These are phyloP conservation scores for Notodonta dromedarius DNA, from an alignment of 2,888 invertebrate genomes.

Conservation along the genomic window DNA sequence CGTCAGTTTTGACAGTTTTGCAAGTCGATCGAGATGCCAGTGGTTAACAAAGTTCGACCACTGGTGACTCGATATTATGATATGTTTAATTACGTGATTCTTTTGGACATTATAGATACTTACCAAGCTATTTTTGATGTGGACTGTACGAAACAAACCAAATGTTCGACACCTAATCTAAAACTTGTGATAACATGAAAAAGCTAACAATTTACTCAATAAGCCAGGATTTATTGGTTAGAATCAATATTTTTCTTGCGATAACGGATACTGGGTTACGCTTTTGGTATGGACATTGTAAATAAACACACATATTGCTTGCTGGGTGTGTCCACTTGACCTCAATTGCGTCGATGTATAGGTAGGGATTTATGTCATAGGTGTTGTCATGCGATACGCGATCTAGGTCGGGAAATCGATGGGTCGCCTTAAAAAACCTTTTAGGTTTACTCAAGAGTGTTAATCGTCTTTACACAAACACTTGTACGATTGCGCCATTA, in stretches of 20 bases:
- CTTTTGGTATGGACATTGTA: conserved; percentile 14
- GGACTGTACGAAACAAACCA: not conserved
- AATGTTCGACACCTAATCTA: conserved; percentile 31
- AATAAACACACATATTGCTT: conserved; percentile 36
- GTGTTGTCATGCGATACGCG: conserved; percentile 8
- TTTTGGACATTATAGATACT: too few relatives aligned
- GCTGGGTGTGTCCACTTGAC: conserved; percentile 60
- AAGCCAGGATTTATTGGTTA: conserved; percentile 31
- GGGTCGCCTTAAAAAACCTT: not conserved
- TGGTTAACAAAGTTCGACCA: too few relatives aligned
- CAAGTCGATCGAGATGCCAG: too few relatives aligned
- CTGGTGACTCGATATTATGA: too few relatives aligned
- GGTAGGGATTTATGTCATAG: conserved; percentile 34
- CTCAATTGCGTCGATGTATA: conserved; percentile 50
- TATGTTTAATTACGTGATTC: too few relatives aligned
- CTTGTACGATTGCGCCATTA: too few relatives aligned
- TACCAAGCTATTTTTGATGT: too few relatives aligned
- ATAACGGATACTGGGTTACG: conserved; percentile 43
- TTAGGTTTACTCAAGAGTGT: too few relatives aligned
- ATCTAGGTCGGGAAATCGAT: conserved; percentile 2
- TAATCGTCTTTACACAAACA: too few relatives aligned
- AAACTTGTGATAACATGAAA: conserved; percentile 10
- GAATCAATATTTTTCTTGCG: conserved; percentile 38
- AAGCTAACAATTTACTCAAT: conserved; percentile 16
- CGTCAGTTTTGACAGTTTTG: too few relatives aligned